A percentile compares a stretch with the other conserved stretches of the same genome.
These are phyloP conservation scores for Watsonalla binaria DNA, from an alignment of 2,888 invertebrate species.

Conservation along the genomic window DNA sequence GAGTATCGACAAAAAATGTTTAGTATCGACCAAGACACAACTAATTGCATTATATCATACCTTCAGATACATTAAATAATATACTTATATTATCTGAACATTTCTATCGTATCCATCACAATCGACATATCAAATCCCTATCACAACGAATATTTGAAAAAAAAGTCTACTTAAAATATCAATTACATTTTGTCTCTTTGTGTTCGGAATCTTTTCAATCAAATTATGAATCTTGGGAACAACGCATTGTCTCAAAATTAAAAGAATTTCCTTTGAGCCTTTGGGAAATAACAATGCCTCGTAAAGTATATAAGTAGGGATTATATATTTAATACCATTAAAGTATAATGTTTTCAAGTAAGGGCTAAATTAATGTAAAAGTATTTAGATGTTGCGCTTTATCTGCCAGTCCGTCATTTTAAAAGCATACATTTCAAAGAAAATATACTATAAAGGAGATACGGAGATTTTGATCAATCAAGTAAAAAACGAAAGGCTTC, in stretches of 20 bases:
- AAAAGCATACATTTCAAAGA: too few relatives aligned
- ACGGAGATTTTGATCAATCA: background rate
- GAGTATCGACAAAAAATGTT: too few relatives aligned
- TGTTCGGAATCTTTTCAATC: conserved; percentile 29
- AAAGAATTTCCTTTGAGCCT: conserved; percentile 13
- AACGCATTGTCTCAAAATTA: conserved; percentile 15
- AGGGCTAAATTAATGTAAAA: background rate
- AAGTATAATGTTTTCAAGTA: background rate
- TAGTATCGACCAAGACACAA: too few relatives aligned
- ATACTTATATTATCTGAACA: too few relatives aligned
- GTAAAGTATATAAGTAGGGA: conserved; percentile 21
- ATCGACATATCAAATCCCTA: background rate
- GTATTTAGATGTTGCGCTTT: too few relatives aligned
- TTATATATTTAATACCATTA: conserved; percentile 2
- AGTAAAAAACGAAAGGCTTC: background rate
- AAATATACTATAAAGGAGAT: too few relatives aligned
- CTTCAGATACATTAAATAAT: too few relatives aligned
- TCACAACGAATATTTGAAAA: conserved; percentile 15
- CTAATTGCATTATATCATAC: too few relatives aligned
- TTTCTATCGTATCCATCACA: too few relatives aligned
- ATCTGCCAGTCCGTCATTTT: too few relatives aligned
- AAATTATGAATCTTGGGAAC: conserved; percentile 25
- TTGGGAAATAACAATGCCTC: conserved; percentile 10
- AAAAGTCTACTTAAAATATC: conserved; percentile 26
- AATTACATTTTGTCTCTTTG: conserved; percentile 26